phyloP scores from a whole-genome alignment of 2,797 vertebrate species.

The Clamator glandarius region DNA sequence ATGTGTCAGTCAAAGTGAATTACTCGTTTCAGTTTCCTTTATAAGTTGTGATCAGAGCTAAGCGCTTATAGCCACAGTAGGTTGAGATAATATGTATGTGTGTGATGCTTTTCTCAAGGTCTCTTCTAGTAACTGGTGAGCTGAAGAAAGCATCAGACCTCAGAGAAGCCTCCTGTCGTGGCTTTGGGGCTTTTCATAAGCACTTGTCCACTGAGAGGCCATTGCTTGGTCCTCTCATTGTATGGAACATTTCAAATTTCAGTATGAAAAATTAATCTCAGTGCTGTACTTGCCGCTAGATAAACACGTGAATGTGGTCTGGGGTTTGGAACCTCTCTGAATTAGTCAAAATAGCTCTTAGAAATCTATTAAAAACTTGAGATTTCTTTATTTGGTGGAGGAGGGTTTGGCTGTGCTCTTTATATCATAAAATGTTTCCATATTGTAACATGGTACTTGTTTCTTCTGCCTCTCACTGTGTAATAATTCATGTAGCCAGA shows the following conservation, averaged over 20 bases:
- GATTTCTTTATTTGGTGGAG: not conserved
- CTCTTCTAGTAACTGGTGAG: not conserved
- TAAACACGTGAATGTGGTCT: fast-evolving
- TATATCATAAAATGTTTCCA: not conserved
- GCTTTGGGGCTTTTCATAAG: not conserved
- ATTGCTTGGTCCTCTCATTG: not conserved
- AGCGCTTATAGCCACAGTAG: not conserved
- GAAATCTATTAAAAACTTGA: not conserved
- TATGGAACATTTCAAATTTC: not conserved
- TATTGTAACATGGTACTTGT: not conserved
- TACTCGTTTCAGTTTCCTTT: not conserved
- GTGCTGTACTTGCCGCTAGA: not conserved
- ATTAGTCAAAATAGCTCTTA: not conserved
- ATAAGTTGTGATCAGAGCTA: not conserved
- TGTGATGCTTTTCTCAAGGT: not conserved
- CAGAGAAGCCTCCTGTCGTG: not conserved
- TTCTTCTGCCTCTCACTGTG: not conserved
- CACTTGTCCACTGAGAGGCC: not conserved
- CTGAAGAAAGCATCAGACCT: not conserved
- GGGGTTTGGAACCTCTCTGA: not conserved
- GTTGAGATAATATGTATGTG: not conserved
- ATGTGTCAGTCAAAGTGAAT: conserved; percentile 17
- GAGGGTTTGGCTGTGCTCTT: not conserved
- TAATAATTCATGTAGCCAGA: not conserved
- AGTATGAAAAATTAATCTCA: not conserved